Evolutionary conservation across 2,113 vertebrate genomes (phyloP), one percentile per base, ranked within the genome.

Genomic region (Urocitellus parryii): DNA sequence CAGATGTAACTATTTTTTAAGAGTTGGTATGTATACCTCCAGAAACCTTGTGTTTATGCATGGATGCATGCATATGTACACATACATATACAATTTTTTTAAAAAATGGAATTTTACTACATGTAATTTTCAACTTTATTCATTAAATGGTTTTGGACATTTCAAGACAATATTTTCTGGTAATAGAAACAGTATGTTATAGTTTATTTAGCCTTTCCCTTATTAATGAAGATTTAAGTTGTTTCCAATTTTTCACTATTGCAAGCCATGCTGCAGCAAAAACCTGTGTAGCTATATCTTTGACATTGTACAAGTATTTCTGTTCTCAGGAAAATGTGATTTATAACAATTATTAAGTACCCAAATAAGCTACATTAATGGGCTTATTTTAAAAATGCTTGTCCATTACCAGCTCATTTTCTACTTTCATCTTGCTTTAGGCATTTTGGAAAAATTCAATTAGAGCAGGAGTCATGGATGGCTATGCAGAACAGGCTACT

Each of bases 391-490:
- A 45, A 89, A 95, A 88, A 79, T 58, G 20, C 39, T 63, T 93
- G n/a, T 79, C 42, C 9, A 39, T 74, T 86, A 58, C 32, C 48
- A 93, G 25, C 39, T 90, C 17, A 80, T 67, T 91, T 93, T 88
- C 79, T 76, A 58, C 45, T 93, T 94, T n/a, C 48, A 24, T 84
- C 32, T 92, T 96, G 10, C 53, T 94, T 70, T 74, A 90, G 89
- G 56, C 39, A 79, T 58, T 94, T 20, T 79, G 83, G 80, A 80
- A 95, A 89, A 91, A 70, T 67, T 93, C 76, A 89, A 16, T 87
- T 95, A 93, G 73, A 83, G 16, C 10, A 96, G 56, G 56, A 80
- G 79, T 76, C 82, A 61, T 45, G 16, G 56, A 29, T 83, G 51
- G 24, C 56, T 56, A 8, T 56, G 56, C 32, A 70, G 65, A 78